These are phyloP conservation scores for Syngnathus scovelli DNA, from an alignment of 2,113 vertebrate species.

Conservation along the genomic window DNA sequence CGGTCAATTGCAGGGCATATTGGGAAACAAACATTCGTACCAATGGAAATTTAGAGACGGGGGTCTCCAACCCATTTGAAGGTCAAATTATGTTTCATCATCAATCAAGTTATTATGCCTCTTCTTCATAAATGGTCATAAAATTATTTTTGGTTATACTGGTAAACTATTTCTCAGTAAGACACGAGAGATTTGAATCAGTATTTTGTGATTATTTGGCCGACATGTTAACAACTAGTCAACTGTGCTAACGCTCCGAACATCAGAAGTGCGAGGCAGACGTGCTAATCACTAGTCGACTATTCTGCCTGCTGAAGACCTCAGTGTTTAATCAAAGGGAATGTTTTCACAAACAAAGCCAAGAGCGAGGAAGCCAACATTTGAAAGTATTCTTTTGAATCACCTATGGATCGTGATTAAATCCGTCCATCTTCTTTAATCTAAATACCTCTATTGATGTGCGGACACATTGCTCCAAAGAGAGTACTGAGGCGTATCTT, in stretches of 20 bases:
- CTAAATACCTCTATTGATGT: background rate
- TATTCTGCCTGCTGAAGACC: background rate
- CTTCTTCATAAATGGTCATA: too few species aligned
- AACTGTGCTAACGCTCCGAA: background rate
- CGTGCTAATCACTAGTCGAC: background rate
- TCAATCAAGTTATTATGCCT: too few species aligned
- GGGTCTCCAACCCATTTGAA: too few species aligned
- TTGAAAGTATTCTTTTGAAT: background rate
- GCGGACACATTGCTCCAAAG: background rate
- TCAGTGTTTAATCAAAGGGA: background rate
- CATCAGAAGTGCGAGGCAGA: background rate
- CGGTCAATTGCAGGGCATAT: too few species aligned
- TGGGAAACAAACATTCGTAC: too few species aligned
- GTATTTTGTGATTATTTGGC: background rate
- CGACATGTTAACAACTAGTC: background rate
- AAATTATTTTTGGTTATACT: too few species aligned
- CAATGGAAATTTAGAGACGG: too few species aligned
- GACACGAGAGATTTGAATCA: background rate
- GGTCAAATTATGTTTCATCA: too few species aligned
- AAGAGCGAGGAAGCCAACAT: background rate
- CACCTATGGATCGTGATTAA: background rate
- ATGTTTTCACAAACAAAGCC: background rate
- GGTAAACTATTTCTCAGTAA: too few species aligned
- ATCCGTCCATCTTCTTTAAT: conserved; percentile 1
- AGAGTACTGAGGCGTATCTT: background rate